These are phyloP conservation scores for Odocoileus hemionus DNA, from an alignment of 2,113 vertebrate genomes.

Conservation along the genomic window DNA sequence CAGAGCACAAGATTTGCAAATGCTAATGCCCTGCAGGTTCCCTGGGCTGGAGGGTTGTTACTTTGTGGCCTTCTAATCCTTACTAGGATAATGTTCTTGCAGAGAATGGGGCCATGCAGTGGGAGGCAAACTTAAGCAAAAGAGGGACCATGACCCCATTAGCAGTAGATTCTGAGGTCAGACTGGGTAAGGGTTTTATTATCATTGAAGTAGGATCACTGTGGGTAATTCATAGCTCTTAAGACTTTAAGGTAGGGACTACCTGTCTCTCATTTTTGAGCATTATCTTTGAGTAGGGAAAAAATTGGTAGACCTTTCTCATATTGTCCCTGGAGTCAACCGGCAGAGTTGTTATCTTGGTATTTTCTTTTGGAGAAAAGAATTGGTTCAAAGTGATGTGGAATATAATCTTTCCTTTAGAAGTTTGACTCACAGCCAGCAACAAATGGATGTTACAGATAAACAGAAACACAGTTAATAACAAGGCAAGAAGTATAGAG, in stretches of 20 bases:
- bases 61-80: not conserved
- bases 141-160: not conserved
- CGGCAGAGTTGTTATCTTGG: not conserved
- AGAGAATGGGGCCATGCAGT: not conserved
- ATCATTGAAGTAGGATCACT: not conserved
- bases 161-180: not conserved
- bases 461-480: slow-evolving; percentile 19
- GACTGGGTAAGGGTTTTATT: not conserved
- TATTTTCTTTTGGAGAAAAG: slow-evolving; percentile 9
- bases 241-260: not conserved
- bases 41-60: not conserved
- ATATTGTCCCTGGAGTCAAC: not conserved
- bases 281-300: not conserved
- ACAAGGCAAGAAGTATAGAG: not conserved
- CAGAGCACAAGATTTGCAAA: not conserved
- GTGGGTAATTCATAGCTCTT: not conserved
- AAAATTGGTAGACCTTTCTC: slow-evolving; percentile 19
- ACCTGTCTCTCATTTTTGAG: not conserved
- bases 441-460: not conserved
- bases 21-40: not conserved
- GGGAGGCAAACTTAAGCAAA: not conserved
- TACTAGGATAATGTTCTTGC: not conserved
- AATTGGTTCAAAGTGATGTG: slow-evolving; percentile 8
- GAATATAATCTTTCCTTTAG: slow-evolving; percentile 32
- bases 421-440: slow-evolving; percentile 27